These are phyloP conservation scores for Diloba caeruleocephala DNA, from an alignment of 2,888 invertebrate species.

Conservation along the genomic window DNA sequence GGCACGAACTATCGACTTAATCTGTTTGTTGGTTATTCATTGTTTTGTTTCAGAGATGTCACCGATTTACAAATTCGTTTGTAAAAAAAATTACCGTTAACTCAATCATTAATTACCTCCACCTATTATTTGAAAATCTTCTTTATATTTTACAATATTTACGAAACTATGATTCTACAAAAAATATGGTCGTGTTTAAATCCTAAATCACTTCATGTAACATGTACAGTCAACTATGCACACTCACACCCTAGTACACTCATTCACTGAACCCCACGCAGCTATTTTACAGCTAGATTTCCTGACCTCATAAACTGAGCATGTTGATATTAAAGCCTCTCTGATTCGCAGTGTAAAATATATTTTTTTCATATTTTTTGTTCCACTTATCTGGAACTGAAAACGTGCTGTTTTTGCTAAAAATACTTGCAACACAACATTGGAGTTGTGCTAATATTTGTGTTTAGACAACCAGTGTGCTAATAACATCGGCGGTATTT, in stretches of 20 bases:
- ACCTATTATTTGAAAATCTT: too few relatives aligned
- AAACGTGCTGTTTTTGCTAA: constrained; percentile 39
- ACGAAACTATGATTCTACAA: constrained; percentile 25
- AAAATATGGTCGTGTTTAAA: constrained; percentile 38
- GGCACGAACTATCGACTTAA: too few relatives aligned
- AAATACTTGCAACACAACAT: constrained; percentile 20
- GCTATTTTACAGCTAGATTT: constrained; percentile 49
- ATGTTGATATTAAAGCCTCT: constrained; percentile 49
- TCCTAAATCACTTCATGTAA: constrained; percentile 29
- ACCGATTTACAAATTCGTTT: too few relatives aligned
- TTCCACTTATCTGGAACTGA: constrained; percentile 18
- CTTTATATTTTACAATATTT: constrained; percentile 13
- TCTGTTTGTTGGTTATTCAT: too few relatives aligned
- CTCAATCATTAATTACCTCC: too few relatives aligned
- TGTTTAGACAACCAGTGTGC: constrained; percentile 10
- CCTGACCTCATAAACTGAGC: constrained; percentile 53
- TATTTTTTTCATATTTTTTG: constrained; percentile 32
- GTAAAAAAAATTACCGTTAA: too few relatives aligned
- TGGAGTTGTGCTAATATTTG: constrained; percentile 30
- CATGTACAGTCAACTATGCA: constrained; percentile 25
- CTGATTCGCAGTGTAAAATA: constrained; percentile 42
- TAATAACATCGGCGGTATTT: too few relatives aligned
- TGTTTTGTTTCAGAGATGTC: too few relatives aligned
- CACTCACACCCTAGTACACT: constrained; percentile 16
- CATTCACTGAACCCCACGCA: constrained; percentile 15